A percentile compares a stretch with the other conserved stretches of the same genome.
Evolutionary conservation across 2,113 vertebrate species (phyloP).

Genomic region (Trochalopteron elliotii): DNA sequence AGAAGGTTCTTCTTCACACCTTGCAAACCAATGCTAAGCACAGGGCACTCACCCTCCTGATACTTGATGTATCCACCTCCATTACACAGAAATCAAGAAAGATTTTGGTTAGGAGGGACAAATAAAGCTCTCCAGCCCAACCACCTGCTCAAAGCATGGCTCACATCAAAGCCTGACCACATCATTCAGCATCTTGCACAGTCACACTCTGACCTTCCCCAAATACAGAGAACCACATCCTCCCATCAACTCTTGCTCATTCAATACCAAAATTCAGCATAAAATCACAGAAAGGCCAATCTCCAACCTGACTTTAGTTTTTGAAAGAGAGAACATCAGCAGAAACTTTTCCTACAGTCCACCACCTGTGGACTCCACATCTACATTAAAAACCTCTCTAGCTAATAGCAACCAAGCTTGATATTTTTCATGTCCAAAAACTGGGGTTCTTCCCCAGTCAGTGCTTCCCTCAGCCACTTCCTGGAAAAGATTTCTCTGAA

Average conservation of each 20-base stretch:
- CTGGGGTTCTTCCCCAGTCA: neutral
- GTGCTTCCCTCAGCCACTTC: neutral
- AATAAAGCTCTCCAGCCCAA: neutral
- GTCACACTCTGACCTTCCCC: neutral
- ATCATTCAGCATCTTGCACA: neutral
- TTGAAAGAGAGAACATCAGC: neutral
- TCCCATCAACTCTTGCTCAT: neutral
- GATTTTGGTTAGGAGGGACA: neutral
- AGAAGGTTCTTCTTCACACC: neutral
- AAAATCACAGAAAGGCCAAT: neutral
- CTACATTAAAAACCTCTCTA: neutral
- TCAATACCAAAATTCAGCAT: neutral
- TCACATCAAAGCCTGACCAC: neutral
- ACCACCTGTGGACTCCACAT: neutral
- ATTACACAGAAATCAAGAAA: neutral
- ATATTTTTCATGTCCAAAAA: neutral
- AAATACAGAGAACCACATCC: neutral
- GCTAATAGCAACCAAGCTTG: neutral
- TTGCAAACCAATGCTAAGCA: neutral
- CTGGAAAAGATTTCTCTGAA: neutral
- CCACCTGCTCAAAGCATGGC: neutral
- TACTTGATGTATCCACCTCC: neutral
- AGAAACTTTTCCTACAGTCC: neutral
- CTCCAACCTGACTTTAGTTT: neutral
- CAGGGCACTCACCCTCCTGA: fast-evolving